Conservation (phyloP, 1,140 invertebrate species). For the Bradysia coprophila region DNA sequence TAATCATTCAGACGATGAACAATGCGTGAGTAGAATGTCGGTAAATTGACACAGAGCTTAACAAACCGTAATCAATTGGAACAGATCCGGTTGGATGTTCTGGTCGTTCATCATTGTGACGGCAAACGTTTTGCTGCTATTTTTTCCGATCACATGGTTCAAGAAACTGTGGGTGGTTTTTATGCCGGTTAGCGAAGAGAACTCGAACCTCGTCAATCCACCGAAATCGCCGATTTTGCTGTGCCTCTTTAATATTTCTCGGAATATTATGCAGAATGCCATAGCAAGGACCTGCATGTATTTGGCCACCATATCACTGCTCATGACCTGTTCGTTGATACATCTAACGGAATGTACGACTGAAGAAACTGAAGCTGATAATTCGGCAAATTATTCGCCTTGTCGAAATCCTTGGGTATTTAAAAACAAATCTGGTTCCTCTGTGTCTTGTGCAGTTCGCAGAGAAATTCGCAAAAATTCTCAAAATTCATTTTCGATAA, state of each 20-base stretch:
- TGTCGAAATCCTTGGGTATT: too few species aligned
- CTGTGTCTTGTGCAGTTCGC: too few species aligned
- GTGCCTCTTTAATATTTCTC: conserved; percentile 27
- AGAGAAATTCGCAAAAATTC: too few species aligned
- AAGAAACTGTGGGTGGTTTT: conserved; percentile 23
- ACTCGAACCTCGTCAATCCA: conserved; percentile 6
- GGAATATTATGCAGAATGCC: conserved; percentile 37
- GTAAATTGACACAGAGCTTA: not conserved
- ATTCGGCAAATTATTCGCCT: too few species aligned
- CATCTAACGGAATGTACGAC: conserved; percentile 31
- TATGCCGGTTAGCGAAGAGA: conserved; percentile 10
- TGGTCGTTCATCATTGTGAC: conserved; percentile 8
- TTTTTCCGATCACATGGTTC: conserved; percentile 23
- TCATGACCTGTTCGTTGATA: conserved; percentile 42
- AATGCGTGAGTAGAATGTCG: conserved; percentile 6
- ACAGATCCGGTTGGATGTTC: conserved; percentile 1
- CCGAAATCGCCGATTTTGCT: conserved; percentile 20
- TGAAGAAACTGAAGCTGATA: not conserved
- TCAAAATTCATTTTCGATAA: too few species aligned
- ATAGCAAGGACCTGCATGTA: conserved; percentile 40
- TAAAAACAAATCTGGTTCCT: too few species aligned
- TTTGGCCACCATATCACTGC: conserved; percentile 36
- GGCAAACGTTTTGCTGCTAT: conserved; percentile 14
- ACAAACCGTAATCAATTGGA: not conserved
- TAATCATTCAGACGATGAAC: conserved; percentile 13